phyloP scores from a whole-genome alignment of 2,797 vertebrate species.

The Cyprinella venusta region DNA sequence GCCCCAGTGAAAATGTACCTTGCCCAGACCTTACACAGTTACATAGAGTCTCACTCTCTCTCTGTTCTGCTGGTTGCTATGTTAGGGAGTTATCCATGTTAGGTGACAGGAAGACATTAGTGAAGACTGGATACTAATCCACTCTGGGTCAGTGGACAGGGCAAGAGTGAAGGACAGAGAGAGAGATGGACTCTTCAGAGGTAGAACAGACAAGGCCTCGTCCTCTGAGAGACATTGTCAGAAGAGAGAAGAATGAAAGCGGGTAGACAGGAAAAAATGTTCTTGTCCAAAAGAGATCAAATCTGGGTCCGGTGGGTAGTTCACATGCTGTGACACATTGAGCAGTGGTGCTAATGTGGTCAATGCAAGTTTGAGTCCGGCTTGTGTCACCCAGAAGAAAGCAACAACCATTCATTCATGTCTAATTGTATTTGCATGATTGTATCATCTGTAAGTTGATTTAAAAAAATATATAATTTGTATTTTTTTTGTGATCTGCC shows the following conservation, averaged over 20 bases:
- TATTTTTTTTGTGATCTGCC: neutral
- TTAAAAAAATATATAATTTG: neutral
- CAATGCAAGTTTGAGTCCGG: too few relatives aligned
- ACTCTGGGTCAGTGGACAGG: constrained; percentile 82
- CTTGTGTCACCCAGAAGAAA: too few relatives aligned
- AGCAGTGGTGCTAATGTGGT: too few relatives aligned
- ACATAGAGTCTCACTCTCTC: constrained; percentile 1
- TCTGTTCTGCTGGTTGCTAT: constrained; percentile 67
- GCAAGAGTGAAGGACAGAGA: constrained; percentile 70
- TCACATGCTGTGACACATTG: neutral
- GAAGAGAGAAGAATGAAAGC: constrained; percentile 33
- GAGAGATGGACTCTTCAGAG: constrained; percentile 73
- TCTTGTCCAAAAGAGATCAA: constrained; percentile 26
- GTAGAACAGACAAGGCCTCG: constrained; percentile 79
- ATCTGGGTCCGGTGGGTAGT: neutral
- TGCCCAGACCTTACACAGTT: neutral
- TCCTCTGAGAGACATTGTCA: constrained; percentile 70
- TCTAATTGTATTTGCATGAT: neutral
- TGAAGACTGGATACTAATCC: constrained; percentile 78
- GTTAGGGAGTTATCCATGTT: constrained; percentile 76
- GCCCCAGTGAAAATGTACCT: neutral
- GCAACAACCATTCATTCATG: neutral
- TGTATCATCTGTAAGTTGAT: neutral
- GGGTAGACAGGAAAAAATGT: constrained; percentile 41
- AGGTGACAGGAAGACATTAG: constrained; percentile 80